These are phyloP conservation scores for Ceramica pisi DNA, from an alignment of 2,888 invertebrate genomes.

Conservation along the genomic window DNA sequence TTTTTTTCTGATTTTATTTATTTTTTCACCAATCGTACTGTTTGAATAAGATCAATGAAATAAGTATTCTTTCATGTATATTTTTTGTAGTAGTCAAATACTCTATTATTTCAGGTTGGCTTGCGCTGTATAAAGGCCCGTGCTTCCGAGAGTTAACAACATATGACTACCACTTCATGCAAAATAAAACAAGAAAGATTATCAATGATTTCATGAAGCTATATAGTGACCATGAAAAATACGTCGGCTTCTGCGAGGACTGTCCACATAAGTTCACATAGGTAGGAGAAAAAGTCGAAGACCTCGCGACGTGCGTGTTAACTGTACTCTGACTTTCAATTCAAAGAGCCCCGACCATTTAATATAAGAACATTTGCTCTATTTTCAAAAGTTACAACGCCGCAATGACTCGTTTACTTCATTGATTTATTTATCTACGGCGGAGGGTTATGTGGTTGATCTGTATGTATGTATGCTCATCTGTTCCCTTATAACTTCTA, in stretches of 20 bases:
- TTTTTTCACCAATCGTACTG: too few species aligned
- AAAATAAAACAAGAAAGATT: background rate
- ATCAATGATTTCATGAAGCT: background rate
- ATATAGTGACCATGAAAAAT: background rate
- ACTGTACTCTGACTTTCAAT: background rate
- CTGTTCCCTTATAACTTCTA: too few species aligned
- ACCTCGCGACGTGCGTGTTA: background rate
- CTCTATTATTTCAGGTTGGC: background rate
- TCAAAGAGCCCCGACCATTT: background rate
- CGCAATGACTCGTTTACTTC: too few species aligned
- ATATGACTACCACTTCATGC: accelerated
- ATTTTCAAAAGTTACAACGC: too few species aligned
- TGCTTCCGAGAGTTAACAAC: background rate
- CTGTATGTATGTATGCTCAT: too few species aligned
- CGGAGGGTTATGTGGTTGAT: too few species aligned
- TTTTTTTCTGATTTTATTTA: too few species aligned
- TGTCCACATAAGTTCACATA: background rate
- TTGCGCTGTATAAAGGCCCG: background rate
- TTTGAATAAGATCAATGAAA: too few species aligned
- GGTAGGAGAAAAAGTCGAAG: background rate
- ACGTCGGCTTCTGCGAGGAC: background rate
- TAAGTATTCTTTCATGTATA: too few species aligned
- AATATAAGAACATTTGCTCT: too few species aligned
- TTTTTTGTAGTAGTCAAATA: too few species aligned
- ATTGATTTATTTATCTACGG: too few species aligned